phyloP scores from a whole-genome alignment of 2,888 invertebrate genomes.

The Eilema caniola region DNA sequence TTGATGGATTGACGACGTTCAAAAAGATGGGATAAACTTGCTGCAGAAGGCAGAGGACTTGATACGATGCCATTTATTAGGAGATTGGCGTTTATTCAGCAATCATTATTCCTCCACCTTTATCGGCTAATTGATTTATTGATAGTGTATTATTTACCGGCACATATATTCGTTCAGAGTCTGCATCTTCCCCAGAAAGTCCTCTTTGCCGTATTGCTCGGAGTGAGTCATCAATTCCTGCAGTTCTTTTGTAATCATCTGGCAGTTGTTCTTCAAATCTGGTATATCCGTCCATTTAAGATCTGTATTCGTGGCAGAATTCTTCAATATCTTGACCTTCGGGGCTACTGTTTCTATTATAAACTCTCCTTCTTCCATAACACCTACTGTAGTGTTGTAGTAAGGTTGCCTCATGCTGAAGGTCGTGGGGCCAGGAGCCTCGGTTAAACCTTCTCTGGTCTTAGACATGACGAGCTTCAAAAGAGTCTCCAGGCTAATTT shows the following conservation, averaged over 20 bases:
- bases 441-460: slow-evolving; percentile 73
- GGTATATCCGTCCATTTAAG: slow-evolving; percentile 64
- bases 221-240: slow-evolving; percentile 62
- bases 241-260: slow-evolving; percentile 61
- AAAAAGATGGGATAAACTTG: no score
- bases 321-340: slow-evolving; percentile 74
- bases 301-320: slow-evolving; percentile 72
- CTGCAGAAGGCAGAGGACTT: no score
- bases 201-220: slow-evolving; percentile 58
- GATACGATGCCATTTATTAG: no score
- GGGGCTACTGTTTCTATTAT: slow-evolving; percentile 73
- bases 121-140: no score
- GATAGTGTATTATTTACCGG: slow-evolving; percentile 43
- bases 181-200: slow-evolving; percentile 73
- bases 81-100: no score
- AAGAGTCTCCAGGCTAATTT: slow-evolving; percentile 74
- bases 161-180: slow-evolving; percentile 77
- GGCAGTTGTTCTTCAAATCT: slow-evolving; percentile 63
- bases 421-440: slow-evolving; percentile 25
- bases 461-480: slow-evolving; percentile 78
- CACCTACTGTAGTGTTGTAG: slow-evolving; percentile 65
- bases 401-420: slow-evolving; percentile 66
- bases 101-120: no score
- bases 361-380: slow-evolving; percentile 74
- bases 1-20: no score